Evolutionary conservation across 2,113 vertebrate species (phyloP), one percentile per base, ranked within the genome.

Genomic region (Acrocephalus kingi): DNA sequence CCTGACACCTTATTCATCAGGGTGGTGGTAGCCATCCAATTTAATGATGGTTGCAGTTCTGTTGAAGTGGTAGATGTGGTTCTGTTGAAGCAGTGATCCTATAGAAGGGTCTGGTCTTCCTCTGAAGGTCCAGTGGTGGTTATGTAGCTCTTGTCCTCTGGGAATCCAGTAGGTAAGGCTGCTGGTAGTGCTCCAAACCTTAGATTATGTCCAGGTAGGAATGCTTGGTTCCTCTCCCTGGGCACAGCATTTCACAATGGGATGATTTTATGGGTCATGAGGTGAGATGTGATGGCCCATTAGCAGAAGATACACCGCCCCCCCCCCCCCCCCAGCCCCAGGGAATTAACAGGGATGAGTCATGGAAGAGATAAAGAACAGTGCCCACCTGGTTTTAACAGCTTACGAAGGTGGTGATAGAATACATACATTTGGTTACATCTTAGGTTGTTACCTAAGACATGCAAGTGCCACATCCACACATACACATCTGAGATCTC

Each of bases 271-370:
- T 58, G 52, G 37, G 13, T 58, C n/a, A 58, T 48, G 19, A 22
- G 33, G n/a, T 58, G 21, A 27, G n/a, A 39, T 6, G 7, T 46
- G 30, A 13, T 33, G 28, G 21, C 13, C 17, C 28, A 17, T 37
- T 48, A 48, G 10, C n/a, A 33, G 27, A 27, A 39, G 51, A 25
- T 56, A 35, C 12, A 11, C 28, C 15, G 43, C 22, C 10, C 7
- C 27, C 24, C 7, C 4, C 16, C 7, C n/a, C 3, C 12, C 4
- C 14, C 15, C 35, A 5, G 6, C 5, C 2, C 11, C 2, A 46
- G 6, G 10, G 41, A 56, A 27, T 37, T 67, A 19, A 46, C 9
- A 56, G 20, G 7, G 33, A 31, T 28, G 3, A 11, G 12, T 56
- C 21, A 9, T 46, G 51, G 41, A 46, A 37, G 41, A 67, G 27